Evolutionary conservation across 1,140 invertebrate species (phyloP).

Genomic region (Formica selysi): DNA sequence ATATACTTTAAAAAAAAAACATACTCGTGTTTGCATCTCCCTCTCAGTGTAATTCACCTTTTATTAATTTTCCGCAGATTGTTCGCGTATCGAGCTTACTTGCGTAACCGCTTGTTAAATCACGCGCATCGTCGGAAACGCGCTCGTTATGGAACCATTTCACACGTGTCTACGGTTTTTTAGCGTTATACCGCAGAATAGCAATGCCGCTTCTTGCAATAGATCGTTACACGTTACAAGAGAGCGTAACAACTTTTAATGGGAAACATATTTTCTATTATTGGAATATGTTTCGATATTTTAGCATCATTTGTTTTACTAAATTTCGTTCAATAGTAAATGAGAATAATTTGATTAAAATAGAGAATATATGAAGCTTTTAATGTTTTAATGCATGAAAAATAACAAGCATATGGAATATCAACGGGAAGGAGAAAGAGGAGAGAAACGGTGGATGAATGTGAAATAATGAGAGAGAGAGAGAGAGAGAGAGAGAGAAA

Average conservation of each 20-base stretch:
- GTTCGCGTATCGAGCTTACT: slow-evolving; percentile 7
- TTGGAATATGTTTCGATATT: neutral
- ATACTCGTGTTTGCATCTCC: slow-evolving; percentile 2
- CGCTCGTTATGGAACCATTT: slow-evolving; percentile 49
- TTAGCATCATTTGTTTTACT: neutral
- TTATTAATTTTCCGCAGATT: slow-evolving; percentile 36
- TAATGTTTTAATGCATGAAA: neutral
- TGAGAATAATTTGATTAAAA: slow-evolving; percentile 16
- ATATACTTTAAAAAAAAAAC: slow-evolving; percentile 8
- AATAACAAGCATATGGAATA: neutral
- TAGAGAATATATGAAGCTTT: slow-evolving; percentile 13
- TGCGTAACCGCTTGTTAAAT: slow-evolving; percentile 48
- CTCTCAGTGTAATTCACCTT: neutral
- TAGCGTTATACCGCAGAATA: slow-evolving; percentile 32
- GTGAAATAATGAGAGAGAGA: neutral
- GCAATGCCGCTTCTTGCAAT: slow-evolving; percentile 23
- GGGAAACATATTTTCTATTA: neutral
- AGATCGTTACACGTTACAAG: slow-evolving; percentile 15
- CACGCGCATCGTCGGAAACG: slow-evolving; percentile 39
- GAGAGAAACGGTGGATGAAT: neutral
- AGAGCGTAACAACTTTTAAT: slow-evolving; percentile 20
- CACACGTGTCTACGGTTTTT: slow-evolving; percentile 48
- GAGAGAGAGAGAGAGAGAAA: neutral
- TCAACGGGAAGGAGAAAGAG: neutral
- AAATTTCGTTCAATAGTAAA: slow-evolving; percentile 1